Conservation (phyloP, 2,113 vertebrate species). For the Kryptolebias marmoratus region DNA sequence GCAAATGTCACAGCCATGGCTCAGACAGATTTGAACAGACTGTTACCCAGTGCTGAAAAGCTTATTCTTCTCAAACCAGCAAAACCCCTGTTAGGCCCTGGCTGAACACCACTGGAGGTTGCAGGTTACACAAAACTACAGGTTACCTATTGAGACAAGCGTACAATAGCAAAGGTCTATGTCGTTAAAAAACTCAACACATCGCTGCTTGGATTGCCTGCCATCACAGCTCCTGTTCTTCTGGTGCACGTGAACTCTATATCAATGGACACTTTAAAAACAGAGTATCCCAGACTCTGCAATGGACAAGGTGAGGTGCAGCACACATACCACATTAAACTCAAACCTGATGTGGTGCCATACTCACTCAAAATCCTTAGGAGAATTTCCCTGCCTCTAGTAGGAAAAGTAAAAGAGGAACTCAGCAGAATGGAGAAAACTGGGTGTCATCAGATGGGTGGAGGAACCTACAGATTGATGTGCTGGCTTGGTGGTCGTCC, state of each 20-base stretch:
- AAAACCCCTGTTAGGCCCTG: too few species aligned
- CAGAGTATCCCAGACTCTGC: not conserved
- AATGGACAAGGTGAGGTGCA: not conserved
- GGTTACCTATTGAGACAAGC: too few species aligned
- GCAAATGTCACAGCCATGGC: too few species aligned
- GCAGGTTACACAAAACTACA: too few species aligned
- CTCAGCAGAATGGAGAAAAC: not conserved
- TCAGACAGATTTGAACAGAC: too few species aligned
- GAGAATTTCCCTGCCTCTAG: not conserved
- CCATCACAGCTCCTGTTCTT: not conserved
- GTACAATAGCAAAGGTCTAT: too few species aligned
- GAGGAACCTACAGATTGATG: slow-evolving; percentile 35
- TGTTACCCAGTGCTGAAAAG: too few species aligned
- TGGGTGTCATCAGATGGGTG: not conserved
- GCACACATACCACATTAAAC: not conserved
- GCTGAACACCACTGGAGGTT: too few species aligned
- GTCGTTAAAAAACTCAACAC: too few species aligned
- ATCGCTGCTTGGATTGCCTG: too few species aligned
- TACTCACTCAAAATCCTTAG: not conserved
- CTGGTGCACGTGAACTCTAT: not conserved
- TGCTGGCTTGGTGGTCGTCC: not conserved
- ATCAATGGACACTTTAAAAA: not conserved
- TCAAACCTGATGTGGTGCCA: not conserved
- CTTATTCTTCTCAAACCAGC: too few species aligned
- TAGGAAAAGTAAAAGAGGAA: not conserved